Evolutionary conservation across 2,113 vertebrate genomes (phyloP).

Genomic region (Ammospiza nelsoni): DNA sequence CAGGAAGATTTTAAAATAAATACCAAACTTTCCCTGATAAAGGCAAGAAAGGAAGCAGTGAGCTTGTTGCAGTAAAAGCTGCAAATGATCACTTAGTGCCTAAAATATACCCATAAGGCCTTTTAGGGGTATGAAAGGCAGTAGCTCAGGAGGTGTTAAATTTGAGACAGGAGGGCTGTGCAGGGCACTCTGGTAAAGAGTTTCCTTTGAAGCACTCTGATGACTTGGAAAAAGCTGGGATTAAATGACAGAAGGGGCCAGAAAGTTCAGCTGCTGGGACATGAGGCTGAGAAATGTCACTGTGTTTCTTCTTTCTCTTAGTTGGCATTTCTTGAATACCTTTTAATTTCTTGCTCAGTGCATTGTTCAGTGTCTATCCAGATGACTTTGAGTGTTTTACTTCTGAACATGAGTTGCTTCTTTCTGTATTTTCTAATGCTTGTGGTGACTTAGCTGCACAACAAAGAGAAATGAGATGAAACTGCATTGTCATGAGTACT

Average conservation of each 20-base stretch:
- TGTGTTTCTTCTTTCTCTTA: neutral
- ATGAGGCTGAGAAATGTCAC: neutral
- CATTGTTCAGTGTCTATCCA: neutral
- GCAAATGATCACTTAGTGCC: neutral
- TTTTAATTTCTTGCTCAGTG: neutral
- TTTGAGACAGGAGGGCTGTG: neutral
- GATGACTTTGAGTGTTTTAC: neutral
- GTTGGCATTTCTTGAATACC: neutral
- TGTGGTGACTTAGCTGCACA: neutral
- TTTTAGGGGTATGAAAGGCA: neutral
- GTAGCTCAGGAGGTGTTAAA: neutral
- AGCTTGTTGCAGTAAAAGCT: neutral
- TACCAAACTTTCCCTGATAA: neutral
- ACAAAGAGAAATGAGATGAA: neutral
- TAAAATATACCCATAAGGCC: neutral
- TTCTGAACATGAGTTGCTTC: neutral
- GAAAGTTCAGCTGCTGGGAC: constrained; percentile 19
- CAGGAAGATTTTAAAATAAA: neutral
- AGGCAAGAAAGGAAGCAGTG: neutral
- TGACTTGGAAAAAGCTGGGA: constrained; percentile 4
- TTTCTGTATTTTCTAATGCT: neutral
- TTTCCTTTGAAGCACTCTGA: neutral
- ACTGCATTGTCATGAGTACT: neutral
- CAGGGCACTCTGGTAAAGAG: neutral
- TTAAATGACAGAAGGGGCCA: constrained; percentile 39